phyloP scores from a whole-genome alignment of 2,888 invertebrate species.

The Arenicola marina region DNA sequence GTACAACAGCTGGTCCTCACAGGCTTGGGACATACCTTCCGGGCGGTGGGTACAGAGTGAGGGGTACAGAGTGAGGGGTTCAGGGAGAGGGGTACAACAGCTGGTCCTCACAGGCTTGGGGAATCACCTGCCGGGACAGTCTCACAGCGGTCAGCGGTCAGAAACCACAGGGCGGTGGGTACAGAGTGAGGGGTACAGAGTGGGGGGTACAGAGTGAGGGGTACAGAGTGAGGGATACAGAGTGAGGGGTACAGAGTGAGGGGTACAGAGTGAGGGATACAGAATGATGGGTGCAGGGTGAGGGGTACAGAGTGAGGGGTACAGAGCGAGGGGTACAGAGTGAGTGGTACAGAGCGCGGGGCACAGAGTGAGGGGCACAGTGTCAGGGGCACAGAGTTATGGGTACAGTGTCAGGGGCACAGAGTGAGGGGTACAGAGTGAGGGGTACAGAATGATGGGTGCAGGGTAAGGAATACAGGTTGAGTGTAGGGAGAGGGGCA shows the following conservation, averaged over 20 bases:
- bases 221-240: not conserved
- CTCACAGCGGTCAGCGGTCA: too few relatives aligned
- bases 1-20: conserved; percentile 69
- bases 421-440: too few relatives aligned
- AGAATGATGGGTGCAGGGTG: too few relatives aligned
- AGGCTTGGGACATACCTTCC: conserved; percentile 69
- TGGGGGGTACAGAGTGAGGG: too few relatives aligned
- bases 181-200: too few relatives aligned
- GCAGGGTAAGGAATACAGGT: too few relatives aligned
- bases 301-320: conserved; percentile 73
- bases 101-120: conserved; percentile 67
- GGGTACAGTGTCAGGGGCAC: too few relatives aligned
- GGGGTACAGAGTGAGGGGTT: not conserved
- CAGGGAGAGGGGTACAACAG: conserved; percentile 67
- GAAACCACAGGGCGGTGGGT: not conserved
- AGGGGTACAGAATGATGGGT: not conserved
- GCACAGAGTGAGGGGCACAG: too few relatives aligned
- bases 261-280: too few relatives aligned
- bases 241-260: not conserved
- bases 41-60: not conserved
- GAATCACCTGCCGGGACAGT: conserved; percentile 68
- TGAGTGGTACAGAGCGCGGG: not conserved
- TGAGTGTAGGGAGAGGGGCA: too few relatives aligned
- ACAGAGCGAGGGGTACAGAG: conserved; percentile 34
- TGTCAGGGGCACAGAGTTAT: too few relatives aligned